phyloP scores from a whole-genome alignment of 2,113 vertebrate species.

The human (Homo sapiens) region DNA sequence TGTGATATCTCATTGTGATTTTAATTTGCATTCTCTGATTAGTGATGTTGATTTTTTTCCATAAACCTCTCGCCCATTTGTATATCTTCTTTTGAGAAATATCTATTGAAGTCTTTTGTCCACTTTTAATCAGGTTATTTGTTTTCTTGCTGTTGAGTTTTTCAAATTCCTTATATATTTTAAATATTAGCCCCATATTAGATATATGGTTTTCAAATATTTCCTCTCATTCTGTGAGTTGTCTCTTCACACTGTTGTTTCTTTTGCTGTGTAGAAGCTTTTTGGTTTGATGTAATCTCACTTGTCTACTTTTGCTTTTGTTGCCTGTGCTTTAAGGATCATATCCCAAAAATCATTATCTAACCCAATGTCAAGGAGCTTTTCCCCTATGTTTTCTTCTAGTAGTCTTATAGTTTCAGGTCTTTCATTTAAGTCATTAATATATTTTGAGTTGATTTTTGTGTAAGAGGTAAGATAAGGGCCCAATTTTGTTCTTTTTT shows the following conservation, averaged over 20 bases:
- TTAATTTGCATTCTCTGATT: neutral
- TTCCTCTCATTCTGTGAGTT: neutral
- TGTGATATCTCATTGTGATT: neutral
- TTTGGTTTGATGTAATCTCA: neutral
- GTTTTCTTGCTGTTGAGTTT: neutral
- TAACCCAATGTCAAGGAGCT: neutral
- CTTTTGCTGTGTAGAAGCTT: neutral
- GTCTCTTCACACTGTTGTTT: neutral
- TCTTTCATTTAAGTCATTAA: neutral
- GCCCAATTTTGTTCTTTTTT: neutral
- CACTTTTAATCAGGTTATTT: neutral
- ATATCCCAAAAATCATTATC: neutral
- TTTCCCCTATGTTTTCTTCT: neutral
- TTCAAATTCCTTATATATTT: neutral
- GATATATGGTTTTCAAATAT: neutral
- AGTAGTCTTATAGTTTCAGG: neutral
- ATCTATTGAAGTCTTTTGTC: neutral
- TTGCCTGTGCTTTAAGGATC: neutral
- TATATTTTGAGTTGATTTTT: neutral
- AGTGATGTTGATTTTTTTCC: neutral
- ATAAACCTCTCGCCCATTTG: neutral
- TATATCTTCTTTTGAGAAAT: neutral
- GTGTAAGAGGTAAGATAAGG: neutral
- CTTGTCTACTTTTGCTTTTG: neutral
- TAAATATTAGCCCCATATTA: neutral